Evolutionary conservation across 2,888 invertebrate species (phyloP).

Genomic region (Epinotia bilunana): DNA sequence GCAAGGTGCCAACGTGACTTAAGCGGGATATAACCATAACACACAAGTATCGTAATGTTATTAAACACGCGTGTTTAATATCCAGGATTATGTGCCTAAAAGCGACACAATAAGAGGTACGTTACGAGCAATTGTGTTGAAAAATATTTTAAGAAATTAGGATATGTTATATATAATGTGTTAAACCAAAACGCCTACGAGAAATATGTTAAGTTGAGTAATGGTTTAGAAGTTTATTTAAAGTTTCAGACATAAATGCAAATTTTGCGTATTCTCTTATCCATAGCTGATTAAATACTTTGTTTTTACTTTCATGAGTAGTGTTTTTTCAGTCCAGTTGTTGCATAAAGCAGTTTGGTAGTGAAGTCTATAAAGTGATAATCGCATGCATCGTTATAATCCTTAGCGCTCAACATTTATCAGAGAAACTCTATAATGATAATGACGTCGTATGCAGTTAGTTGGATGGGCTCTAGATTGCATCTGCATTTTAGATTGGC

Average conservation of each 20-base stretch:
- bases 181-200: no score
- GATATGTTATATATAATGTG: no score
- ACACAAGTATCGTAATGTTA: no score
- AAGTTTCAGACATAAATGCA: not conserved
- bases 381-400: slow-evolving; percentile 8
- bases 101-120: no score
- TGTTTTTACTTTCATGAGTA: not conserved
- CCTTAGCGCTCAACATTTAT: slow-evolving; percentile 29
- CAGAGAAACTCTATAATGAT: slow-evolving; percentile 35
- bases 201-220: no score
- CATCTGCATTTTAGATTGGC: slow-evolving; percentile 49
- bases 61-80: no score
- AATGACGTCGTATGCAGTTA: slow-evolving; percentile 44
- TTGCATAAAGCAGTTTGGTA: not conserved
- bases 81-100: no score
- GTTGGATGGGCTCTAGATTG: slow-evolving; percentile 43
- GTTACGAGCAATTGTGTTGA: no score
- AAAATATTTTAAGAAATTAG: no score
- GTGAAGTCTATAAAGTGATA: slow-evolving; percentile 10
- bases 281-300: not conserved
- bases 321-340: not conserved
- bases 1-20: no score
- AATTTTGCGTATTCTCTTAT: not conserved
- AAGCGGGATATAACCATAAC: no score
- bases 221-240: not conserved